Conservation (phyloP, 35 echinoderm and acorn worm species). For the Patiria miniata region DNA sequence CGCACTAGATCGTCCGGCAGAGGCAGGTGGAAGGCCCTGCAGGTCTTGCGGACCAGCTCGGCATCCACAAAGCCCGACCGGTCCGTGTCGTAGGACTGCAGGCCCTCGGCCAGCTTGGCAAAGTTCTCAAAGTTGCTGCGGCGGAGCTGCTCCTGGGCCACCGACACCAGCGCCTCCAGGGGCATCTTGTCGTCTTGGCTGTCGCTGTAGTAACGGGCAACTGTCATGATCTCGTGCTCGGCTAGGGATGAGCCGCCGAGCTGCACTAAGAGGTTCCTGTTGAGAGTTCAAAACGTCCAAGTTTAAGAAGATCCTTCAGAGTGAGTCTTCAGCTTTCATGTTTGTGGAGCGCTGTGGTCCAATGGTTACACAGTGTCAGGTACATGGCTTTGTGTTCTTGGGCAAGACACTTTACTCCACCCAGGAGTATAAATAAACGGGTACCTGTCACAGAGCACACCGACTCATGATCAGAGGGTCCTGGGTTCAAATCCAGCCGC, state of each 20-base stretch:
- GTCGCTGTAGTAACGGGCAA: constrained; percentile 90
- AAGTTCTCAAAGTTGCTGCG: constrained; percentile 98
- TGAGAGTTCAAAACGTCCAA: neutral
- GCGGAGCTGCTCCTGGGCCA: constrained; percentile 89
- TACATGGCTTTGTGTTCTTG: too few species aligned
- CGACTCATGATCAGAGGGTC: too few species aligned
- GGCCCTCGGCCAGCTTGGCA: constrained; percentile 74
- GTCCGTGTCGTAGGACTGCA: constrained; percentile 87
- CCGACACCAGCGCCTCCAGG: constrained; percentile 75
- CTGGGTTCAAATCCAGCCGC: too few species aligned
- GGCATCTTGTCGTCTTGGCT: constrained; percentile 83
- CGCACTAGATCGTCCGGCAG: constrained; percentile 79
- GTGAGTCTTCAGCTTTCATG: too few species aligned
- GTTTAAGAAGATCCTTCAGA: too few species aligned
- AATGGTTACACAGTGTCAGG: too few species aligned
- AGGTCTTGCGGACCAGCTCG: constrained; percentile 84
- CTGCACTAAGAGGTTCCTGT: constrained; percentile 75
- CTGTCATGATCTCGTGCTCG: constrained; percentile 94
- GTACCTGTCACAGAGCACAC: too few species aligned
- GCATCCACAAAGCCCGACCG: constrained; percentile 84
- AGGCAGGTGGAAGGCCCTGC: constrained; percentile 91
- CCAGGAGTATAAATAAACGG: too few species aligned
- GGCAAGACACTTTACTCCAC: too few species aligned
- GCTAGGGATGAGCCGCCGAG: constrained; percentile 72
- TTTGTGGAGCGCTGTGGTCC: too few species aligned